Conservation (phyloP, 2,797 vertebrate genomes). For the Dromococcyx pavoninus region DNA sequence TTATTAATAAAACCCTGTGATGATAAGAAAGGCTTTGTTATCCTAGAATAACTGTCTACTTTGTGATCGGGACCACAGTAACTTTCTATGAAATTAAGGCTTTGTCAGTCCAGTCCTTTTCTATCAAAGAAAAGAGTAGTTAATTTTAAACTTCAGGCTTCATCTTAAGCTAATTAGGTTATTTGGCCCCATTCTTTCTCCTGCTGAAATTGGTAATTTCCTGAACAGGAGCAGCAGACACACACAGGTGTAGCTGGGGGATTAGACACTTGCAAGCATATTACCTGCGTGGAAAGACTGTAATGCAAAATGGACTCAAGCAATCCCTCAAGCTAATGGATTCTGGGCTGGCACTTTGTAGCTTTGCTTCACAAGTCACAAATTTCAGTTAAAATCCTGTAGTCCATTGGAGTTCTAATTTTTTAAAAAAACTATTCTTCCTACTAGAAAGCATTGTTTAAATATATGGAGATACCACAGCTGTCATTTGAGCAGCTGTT, state of each 20-base stretch:
- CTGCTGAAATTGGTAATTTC: not conserved
- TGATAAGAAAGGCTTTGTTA: not conserved
- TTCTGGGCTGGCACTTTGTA: not conserved
- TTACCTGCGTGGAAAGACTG: not conserved
- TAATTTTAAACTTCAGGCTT: conserved; percentile 1
- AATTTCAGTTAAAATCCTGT: not conserved
- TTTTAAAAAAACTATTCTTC: not conserved
- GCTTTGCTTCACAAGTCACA: not conserved
- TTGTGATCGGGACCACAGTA: not conserved
- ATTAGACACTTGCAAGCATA: not conserved
- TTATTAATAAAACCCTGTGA: not conserved
- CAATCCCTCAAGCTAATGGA: not conserved
- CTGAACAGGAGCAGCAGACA: not conserved
- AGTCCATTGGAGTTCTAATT: not conserved
- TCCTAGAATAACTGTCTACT: not conserved
- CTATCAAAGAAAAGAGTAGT: not conserved
- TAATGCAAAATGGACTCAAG: not conserved
- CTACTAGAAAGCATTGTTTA: not conserved
- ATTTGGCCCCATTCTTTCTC: not conserved
- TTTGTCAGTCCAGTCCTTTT: not conserved
- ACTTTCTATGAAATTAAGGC: not conserved
- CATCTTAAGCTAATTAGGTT: not conserved
- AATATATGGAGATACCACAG: not conserved
- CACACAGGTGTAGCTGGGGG: not conserved
- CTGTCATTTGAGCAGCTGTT: not conserved